Evolutionary conservation across 2,888 invertebrate species (phyloP).

Genomic region (Uloborus plumipes): DNA sequence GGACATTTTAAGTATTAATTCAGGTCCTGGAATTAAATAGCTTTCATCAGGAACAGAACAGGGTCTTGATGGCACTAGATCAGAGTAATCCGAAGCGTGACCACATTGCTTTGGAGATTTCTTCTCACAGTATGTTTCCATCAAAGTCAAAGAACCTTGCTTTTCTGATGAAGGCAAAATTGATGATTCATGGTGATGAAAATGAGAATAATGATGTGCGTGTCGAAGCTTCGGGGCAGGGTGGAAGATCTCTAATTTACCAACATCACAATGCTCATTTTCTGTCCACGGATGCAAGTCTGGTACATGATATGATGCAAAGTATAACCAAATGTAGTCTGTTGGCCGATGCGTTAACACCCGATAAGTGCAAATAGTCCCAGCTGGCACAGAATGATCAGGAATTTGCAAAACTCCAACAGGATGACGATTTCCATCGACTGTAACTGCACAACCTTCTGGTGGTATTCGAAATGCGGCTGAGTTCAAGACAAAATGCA

Average conservation of each 20-base stretch:
- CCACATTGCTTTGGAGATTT: slow-evolving; percentile 66
- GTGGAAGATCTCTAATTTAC: slow-evolving; percentile 54
- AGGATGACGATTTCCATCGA: slow-evolving; percentile 60
- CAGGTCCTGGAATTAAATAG: slow-evolving; percentile 82
- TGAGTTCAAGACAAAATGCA: slow-evolving; percentile 76
- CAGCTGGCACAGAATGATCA: slow-evolving; percentile 82
- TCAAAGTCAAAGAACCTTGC: not conserved
- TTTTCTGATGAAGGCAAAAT: not conserved
- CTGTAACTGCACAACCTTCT: slow-evolving; percentile 58
- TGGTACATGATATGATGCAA: slow-evolving; percentile 58
- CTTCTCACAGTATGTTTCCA: slow-evolving; percentile 61
- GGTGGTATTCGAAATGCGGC: not conserved
- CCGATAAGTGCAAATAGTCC: slow-evolving; percentile 85
- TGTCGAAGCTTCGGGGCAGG: slow-evolving; percentile 25
- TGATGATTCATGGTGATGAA: not conserved
- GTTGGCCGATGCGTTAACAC: slow-evolving; percentile 74
- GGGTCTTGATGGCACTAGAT: slow-evolving; percentile 66
- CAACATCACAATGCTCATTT: slow-evolving; percentile 62
- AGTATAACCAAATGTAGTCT: slow-evolving; percentile 61
- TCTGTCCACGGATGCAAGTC: slow-evolving; percentile 61
- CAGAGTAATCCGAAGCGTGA: slow-evolving; percentile 66
- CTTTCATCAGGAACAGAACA: slow-evolving; percentile 75
- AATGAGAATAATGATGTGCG: slow-evolving; percentile 15
- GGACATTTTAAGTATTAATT: slow-evolving; percentile 82
- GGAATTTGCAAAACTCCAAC: slow-evolving; percentile 51